Evolutionary conservation across 2,888 invertebrate genomes (phyloP).

Genomic region (Volucella bombylans): DNA sequence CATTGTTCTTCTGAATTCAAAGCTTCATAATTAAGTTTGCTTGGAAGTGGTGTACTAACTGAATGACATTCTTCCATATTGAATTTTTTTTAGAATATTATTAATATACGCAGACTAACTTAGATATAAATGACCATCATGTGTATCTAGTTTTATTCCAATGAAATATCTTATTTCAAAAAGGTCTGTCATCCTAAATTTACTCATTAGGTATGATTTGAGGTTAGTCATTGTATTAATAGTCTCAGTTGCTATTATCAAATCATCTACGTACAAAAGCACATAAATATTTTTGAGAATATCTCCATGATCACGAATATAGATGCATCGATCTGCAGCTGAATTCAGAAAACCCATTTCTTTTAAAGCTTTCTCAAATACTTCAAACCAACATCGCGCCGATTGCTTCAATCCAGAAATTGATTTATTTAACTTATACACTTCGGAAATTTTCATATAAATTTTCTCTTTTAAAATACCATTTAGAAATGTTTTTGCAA

Average conservation of each 20-base stretch:
- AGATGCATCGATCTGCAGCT: slow-evolving; percentile 69
- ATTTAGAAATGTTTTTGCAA: slow-evolving; percentile 69
- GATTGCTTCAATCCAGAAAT: slow-evolving; percentile 68
- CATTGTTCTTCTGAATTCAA: slow-evolving; percentile 74
- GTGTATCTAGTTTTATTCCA: slow-evolving; percentile 67
- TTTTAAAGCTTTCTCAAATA: slow-evolving; percentile 58
- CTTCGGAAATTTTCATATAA: slow-evolving; percentile 62
- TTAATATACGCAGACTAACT: slow-evolving; percentile 71
- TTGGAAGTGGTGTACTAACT: slow-evolving; percentile 73
- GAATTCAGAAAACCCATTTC: slow-evolving; percentile 64
- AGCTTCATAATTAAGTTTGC: slow-evolving; percentile 74
- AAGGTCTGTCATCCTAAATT: slow-evolving; percentile 74
- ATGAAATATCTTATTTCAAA: too few relatives aligned
- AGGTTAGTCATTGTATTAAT: slow-evolving; percentile 58
- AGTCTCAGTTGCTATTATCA: slow-evolving; percentile 53
- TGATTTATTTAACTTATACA: slow-evolving; percentile 63
- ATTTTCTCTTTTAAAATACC: slow-evolving; percentile 70
- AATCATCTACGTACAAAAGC: slow-evolving; percentile 39
- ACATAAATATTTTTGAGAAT: slow-evolving; percentile 45
- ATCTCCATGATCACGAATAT: slow-evolving; percentile 53
- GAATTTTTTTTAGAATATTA: slow-evolving; percentile 75
- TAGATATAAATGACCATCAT: slow-evolving; percentile 43
- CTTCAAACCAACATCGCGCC: slow-evolving; percentile 61
- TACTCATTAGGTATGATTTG: slow-evolving; percentile 71
- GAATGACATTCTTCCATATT: slow-evolving; percentile 75